Base-by-base conservation (phyloP, 2,113 vertebrate species). In the Willisornis vidua region DNA sequence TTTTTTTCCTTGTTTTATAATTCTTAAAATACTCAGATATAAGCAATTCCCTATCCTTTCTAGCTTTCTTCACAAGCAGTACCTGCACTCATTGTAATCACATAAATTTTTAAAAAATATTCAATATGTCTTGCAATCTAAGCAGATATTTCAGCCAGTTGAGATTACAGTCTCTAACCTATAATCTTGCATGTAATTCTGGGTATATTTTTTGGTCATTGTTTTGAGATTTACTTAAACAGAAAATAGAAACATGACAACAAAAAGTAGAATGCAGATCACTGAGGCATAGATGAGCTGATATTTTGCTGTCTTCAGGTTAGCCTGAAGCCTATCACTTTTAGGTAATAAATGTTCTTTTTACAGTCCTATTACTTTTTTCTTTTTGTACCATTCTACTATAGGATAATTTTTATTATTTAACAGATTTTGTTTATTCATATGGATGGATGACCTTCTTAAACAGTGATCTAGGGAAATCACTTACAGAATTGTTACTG, bases 241-340 rank as follows among this genome's bases (percentile, higher is more conserved):
- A 97, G 89, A 95, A 98, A 97, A 97, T 28, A 35, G 94, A 97
- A 96, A 91, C 37, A 83, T 82, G 76, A 63, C 66, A 96, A 94
- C 57, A 94, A 94, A 92, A 94, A 77, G 63, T 79, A 87, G 87
- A 96, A 90, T 90, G 79, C 70, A 96, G 77, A 55, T 91, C 95
- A 96, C 28, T 97, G 96, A 97, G 83, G 90, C 96, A 89, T 95
- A 94, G 73, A 90, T 90, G 63, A 92, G 13, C 46, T 85, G 85
- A 97, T 96, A 97, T 98, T 94, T 76, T 89, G 35, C 95, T 96
- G 96, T 96, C 96, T 96, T 96, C 92, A 97, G 92, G 96, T 96
- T 95, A 96, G 91, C 73, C 89, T 74, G 48, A 97, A 97, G 88
- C 77, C 41, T 43, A 14, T 43, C 41, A 43, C 41, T 43, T 43